Evolutionary conservation across 2,113 vertebrate species (phyloP), one percentile per base, ranked within the genome.

Genomic region (Agelaius phoeniceus): DNA sequence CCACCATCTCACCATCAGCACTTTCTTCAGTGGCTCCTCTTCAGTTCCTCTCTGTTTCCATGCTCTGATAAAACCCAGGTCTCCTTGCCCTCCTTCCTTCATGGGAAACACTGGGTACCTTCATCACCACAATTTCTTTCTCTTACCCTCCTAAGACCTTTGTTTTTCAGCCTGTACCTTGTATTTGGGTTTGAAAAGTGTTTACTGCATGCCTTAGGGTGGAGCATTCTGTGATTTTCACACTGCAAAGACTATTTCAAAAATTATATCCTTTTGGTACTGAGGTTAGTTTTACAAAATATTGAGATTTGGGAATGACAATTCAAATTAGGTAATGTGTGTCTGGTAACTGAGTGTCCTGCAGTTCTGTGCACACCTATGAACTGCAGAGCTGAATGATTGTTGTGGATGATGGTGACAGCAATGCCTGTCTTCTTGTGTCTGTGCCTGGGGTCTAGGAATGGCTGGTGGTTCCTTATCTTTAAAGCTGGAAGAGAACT

Each of bases 231-330:
- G 35, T 74, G 69, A 82, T 94, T 94, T 96, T 90, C 43, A 69
- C 26, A 37, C 39, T 81, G 85, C 75, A 90, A 80, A 88, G 65
- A 33, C 33, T 77, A 18, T 85, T 96, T 51, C 4, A 92, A 88
- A 96, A 97, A 92, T 46, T 2, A 58, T 77, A 76, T 79, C 78
- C 78, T 90, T 84, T 92, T 83, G 49, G 67, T 78, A 55, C 39
- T 75, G 55, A 94, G 87, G 84, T 90, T 89, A 72, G 69, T 82
- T 91, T 87, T 83, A 77, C 51, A 71, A 94, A 84, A 92, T 80
- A 94, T 75, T 76, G 69, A 84, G 41, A 77, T 82, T 88, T 92
- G 76, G 74, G 83, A 95, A 80, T 15, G 13, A 62, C 75, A 91
- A 71, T 79, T 94, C 49, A 94, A 91, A 83, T 93, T 93, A 92